Evolutionary conservation across 2,113 vertebrate species (phyloP), one percentile per base, ranked within the genome.

Genomic region (Prinia subflava): DNA sequence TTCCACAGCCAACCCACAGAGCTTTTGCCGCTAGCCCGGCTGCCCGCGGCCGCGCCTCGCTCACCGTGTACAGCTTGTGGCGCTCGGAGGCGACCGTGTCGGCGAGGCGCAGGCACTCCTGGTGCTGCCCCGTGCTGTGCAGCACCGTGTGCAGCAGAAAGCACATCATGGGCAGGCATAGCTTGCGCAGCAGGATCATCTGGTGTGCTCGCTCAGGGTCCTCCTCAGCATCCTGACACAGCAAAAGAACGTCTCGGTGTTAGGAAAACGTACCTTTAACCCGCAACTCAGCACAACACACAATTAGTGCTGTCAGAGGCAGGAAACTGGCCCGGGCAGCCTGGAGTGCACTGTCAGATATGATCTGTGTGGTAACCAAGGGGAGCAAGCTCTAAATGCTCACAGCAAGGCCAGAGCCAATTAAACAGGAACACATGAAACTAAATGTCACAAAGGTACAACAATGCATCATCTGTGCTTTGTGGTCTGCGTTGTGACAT

Each of bases 21-120:
- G 62, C 53, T 83, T 19, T 70, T 13, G 19, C 15, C 19, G 75
- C 14, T 19, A 94, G 83, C 7, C 7, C 17, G 76, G 74, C 78
- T 87, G 77, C 60, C 20, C 31, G 53, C 42, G 84, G 94, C 73
- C 44, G 56, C 50, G 41, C 8, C 5, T 4, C 49, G 83, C 97
- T 96, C 96, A 98, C 99, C 98, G 97, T 97, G 74, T 99, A 99
- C 4, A 99, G 98, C 50, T 98, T 97, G 94, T 99, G 99, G 79
- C 99, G 98, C 84, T 99, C 99, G 0, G 99, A 99, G 19, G 99
- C 98, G 4, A 99, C 98, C 95, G 98, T 98, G 95, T 99, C 99
- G 1, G 99, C 99, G 9, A 99, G 98, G 7, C 98, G 98, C 28
- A 99, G 98, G 94, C 98, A 98, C 96, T 99, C 99, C 97, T 99